Conservation (phyloP, 2,113 vertebrate genomes). For the Festucalex cinctus region DNA sequence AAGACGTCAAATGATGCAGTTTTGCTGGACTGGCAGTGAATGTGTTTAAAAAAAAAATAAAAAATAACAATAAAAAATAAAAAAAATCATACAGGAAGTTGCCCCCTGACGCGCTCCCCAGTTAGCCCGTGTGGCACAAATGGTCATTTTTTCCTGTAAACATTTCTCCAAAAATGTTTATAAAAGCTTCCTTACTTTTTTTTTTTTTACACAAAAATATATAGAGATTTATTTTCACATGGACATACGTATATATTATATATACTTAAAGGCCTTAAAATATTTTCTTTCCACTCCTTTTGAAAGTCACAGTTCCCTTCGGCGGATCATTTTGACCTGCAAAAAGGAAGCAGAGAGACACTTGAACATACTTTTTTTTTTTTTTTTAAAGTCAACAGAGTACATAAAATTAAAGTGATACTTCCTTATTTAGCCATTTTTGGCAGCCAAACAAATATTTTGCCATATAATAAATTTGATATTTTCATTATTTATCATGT, state of each 20-base stretch:
- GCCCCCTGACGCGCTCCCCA: conserved; percentile 52
- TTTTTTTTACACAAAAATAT: conserved; percentile 71
- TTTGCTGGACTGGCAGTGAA: too few relatives aligned
- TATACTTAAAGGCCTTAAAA: conserved; percentile 76
- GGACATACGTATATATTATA: conserved; percentile 53
- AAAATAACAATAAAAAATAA: too few relatives aligned
- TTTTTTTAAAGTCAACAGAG: not conserved
- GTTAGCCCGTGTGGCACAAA: conserved; percentile 64
- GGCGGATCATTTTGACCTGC: conserved; percentile 57
- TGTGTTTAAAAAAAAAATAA: too few relatives aligned
- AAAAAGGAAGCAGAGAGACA: conserved; percentile 21
- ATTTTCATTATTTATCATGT: too few relatives aligned
- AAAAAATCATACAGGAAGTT: conserved; percentile 40
- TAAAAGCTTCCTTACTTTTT: conserved; percentile 51
- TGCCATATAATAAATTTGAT: too few relatives aligned
- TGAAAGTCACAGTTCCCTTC: conserved; percentile 71
- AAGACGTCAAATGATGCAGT: too few relatives aligned
- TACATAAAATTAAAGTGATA: too few relatives aligned
- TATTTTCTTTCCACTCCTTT: conserved; percentile 64
- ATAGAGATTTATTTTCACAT: conserved; percentile 70
- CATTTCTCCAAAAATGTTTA: conserved; percentile 60
- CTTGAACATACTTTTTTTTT: not conserved
- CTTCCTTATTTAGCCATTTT: too few relatives aligned
- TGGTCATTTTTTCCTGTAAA: conserved; percentile 65
- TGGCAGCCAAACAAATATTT: too few relatives aligned